Base-by-base conservation (phyloP, 2,888 invertebrate genomes). In the Pyrochroa serraticornis region DNA sequence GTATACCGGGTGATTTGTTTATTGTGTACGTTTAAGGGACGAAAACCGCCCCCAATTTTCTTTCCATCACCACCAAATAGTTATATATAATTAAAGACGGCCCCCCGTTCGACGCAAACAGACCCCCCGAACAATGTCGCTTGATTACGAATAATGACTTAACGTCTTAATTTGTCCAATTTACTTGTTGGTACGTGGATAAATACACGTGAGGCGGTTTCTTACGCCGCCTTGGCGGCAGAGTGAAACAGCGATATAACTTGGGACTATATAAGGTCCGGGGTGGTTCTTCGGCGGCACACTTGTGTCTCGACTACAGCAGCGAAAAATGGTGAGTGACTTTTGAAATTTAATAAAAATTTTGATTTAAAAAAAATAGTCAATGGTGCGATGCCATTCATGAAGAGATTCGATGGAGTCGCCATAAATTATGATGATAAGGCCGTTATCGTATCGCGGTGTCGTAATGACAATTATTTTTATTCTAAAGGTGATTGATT, bases 81-180 rank as follows among this genome's bases (percentile, higher is more conserved):
- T n/a, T 5, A 5, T 22, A 22, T 22, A 22, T 22, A 22, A 22
- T 22, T 22, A 22, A n/a, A n/a, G n/a, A 44, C 22, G 7, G 42
- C 8, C 42, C 30, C 9, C 8, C 14, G n/a, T n/a, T n/a, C n/a
- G n/a, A n/a, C n/a, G n/a, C n/a, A n/a, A n/a, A n/a, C n/a, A n/a
- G n/a, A n/a, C n/a, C 8, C 42, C 30, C 9, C 8, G 13, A 32
- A 58, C 58, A 58, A 58, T 58, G 43, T 44, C 32, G 6, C 39
- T 58, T 52, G 58, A 52, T 58, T 47, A 47, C 12, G 30, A 13
- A 37, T 58, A 58, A 58, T 58, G 46, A 52, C 32, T 58, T 52
- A 56, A 56, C 45, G 13, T 56, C 56, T 56, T 56, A 58, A 58
- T 58, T 58, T 52, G 37, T 41, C 44, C 58, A 58, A 58, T 58